Percentiles rank a stretch among this genome's conserved stretches.
Conservation (phyloP, 2,888 invertebrate genomes). For the Allophyes oxyacanthae region DNA sequence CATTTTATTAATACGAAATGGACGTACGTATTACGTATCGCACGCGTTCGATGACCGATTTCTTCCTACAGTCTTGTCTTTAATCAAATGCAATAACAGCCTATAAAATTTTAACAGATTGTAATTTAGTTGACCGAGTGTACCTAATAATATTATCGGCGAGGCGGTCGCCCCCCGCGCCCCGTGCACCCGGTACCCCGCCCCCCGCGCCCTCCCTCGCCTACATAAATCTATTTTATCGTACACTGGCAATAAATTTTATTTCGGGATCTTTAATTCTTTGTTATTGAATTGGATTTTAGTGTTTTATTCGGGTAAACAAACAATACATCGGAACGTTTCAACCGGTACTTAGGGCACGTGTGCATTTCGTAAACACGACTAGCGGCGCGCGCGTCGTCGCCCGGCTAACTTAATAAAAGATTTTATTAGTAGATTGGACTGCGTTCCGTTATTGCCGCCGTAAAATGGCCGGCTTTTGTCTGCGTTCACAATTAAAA, state of each 20-base stretch:
- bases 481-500: conserved; percentile 87
- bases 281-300: conserved; percentile 90
- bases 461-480: conserved; percentile 79
- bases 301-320: conserved; percentile 89
- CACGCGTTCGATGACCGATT: conserved; percentile 31
- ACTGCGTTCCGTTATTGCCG: conserved; percentile 74
- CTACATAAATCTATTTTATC: conserved; percentile 89
- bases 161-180: conserved; percentile 63
- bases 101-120: conserved; percentile 62
- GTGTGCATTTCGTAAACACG: conserved; percentile 81
- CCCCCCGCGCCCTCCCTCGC: conserved; percentile 65
- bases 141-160: conserved; percentile 82
- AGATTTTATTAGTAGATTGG: conserved; percentile 85
- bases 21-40: neutral
- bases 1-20: conserved; percentile 5
- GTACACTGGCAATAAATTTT: conserved; percentile 88
- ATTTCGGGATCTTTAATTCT: conserved; percentile 90
- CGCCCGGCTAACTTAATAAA: conserved; percentile 80
- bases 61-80: conserved; percentile 40
- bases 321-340: conserved; percentile 86
- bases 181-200: conserved; percentile 48
- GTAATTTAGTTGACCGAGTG: conserved; percentile 74
- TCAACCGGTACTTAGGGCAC: conserved; percentile 85
- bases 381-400: conserved; percentile 74
- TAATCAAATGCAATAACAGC: conserved; percentile 64